Base-by-base conservation (phyloP, 2,888 invertebrate genomes). In the Sialis fuliginosa region DNA sequence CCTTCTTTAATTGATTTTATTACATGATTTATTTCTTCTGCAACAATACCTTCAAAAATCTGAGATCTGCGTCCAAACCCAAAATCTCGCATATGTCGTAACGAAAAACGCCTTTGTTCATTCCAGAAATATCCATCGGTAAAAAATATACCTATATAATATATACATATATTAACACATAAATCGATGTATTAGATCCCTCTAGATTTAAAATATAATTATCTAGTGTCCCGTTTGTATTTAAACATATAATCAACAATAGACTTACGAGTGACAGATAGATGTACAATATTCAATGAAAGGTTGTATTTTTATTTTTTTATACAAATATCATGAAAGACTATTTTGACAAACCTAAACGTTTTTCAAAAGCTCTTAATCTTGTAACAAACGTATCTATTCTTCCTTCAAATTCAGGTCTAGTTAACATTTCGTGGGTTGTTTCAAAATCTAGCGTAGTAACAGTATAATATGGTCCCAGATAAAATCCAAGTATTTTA, bases 61-160 rank as follows among this genome's bases (percentile, higher is more conserved):
- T 62, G 61, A 37, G 71, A 72, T 3, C 81, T 70, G 43, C 78
- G 67, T 0, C 81, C 81, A 50, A 82, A 80, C 2, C 81, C 81
- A 55, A 66, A 80, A 56, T 81, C 81, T 0, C 81, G 64, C 57
- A 81, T 62, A 52, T 76, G 70, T 1, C 81, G 68, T 4, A 81
- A 63, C 0, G 79, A 69, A 52, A 79, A 81, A 52, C 81, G 68
- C 33, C 79, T 65, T 54, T 81, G 81, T 3, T 74, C 70, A 48
- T 74, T 72, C 81, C 81, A 81, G 45, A 70, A 62, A 39, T 64
- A 61, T 1, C 76, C 77, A 10, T 81, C 79, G 10, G 72, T 70
- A 56, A 81, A 80, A 58, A 80, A 79, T 50, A 81, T 71, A 8
- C 80, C 80, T 79, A 52, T 1, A 53, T 32, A n/a, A 1, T 37